These are phyloP conservation scores for Ectobius pallidus DNA, from an alignment of 2,888 invertebrate genomes.

Conservation along the genomic window DNA sequence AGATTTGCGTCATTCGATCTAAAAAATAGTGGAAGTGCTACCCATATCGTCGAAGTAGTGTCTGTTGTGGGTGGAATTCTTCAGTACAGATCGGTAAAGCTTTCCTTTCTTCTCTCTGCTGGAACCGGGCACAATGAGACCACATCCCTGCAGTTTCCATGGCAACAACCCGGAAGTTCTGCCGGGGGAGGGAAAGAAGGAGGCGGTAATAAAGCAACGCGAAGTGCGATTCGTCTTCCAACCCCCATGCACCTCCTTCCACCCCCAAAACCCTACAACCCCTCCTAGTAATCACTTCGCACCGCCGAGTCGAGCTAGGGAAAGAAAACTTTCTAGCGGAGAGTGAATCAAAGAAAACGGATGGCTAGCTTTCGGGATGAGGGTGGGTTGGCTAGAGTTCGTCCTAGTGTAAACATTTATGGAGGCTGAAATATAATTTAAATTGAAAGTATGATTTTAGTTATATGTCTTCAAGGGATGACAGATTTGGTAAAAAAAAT, in stretches of 20 bases:
- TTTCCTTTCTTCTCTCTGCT: conserved; percentile 18
- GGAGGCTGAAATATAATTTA: too few species aligned
- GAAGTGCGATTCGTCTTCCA: conserved; percentile 34
- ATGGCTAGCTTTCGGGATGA: background rate
- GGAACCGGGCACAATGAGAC: conserved; percentile 29
- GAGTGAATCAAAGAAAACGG: conserved; percentile 10
- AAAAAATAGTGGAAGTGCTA: too few species aligned
- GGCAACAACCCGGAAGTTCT: conserved; percentile 36
- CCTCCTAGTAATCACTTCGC: conserved; percentile 33
- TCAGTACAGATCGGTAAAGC: background rate
- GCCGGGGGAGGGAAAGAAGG: conserved; percentile 28
- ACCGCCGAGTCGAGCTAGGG: conserved; percentile 11
- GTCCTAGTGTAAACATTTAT: too few species aligned
- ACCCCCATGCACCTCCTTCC: conserved; percentile 11
- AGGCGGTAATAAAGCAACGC: conserved; percentile 39
- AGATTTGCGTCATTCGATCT: too few species aligned
- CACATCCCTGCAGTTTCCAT: conserved; percentile 40
- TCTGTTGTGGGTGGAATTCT: background rate
- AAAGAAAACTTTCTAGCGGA: conserved; percentile 23
- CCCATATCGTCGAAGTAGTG: too few species aligned
- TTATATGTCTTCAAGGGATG: too few species aligned
- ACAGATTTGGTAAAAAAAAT: too few species aligned
- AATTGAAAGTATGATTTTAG: too few species aligned
- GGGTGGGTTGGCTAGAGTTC: too few species aligned
- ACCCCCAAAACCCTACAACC: background rate